Percentiles rank a stretch among this genome's conserved stretches.
Conservation (phyloP, 2,113 vertebrate species). For the Tragulus kanchil region DNA sequence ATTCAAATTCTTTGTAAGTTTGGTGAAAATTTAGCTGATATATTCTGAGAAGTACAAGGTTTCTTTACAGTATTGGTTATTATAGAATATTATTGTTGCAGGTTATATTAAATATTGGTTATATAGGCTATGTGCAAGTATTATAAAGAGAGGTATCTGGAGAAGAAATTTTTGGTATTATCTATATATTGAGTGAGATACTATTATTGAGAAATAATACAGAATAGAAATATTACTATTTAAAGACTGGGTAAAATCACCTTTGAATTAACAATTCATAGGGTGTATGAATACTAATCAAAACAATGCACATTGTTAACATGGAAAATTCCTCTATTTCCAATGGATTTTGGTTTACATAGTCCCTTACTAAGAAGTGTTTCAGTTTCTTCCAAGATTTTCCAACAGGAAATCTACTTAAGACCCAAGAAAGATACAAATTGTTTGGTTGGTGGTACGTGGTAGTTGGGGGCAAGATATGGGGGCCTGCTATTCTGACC, state of each 20-base stretch:
- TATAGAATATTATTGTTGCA: neutral
- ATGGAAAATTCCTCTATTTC: too few relatives aligned
- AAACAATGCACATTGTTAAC: conserved; percentile 76
- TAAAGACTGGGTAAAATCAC: conserved; percentile 26
- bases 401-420: neutral
- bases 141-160: neutral
- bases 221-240: conserved; percentile 34
- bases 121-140: neutral
- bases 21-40: neutral
- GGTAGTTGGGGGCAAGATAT: neutral
- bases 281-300: conserved; percentile 68
- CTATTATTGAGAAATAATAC: conserved; percentile 16
- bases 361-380: neutral
- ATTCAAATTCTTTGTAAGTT: neutral
- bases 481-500: neutral
- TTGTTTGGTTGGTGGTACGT: neutral
- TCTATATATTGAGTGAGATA: neutral
- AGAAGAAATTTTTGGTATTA: conserved; percentile 8
- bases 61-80: neutral
- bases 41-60: neutral
- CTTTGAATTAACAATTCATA: conserved; percentile 74
- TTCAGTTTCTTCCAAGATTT: conserved; percentile 23
- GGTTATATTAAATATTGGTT: neutral
- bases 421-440: neutral
- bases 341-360: neutral